A percentile compares a stretch with the other conserved stretches of the same genome.
These are phyloP conservation scores for Mesocricetus auratus DNA, from an alignment of 2,113 vertebrate species.

Conservation along the genomic window DNA sequence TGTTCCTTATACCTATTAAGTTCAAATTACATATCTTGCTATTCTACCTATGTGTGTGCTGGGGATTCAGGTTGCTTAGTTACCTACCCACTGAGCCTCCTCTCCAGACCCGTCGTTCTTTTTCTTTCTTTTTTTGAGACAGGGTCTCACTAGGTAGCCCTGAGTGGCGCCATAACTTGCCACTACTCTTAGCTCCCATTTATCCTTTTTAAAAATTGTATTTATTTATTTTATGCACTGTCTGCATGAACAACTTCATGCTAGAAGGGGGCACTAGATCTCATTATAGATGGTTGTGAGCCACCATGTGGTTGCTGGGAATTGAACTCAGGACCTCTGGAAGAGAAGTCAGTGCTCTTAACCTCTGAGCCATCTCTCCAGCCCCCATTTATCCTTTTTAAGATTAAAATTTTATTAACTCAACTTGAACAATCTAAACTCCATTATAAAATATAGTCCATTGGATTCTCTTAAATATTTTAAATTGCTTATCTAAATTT, in stretches of 20 bases:
- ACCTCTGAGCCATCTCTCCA: too few relatives aligned
- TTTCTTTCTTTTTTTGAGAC: background rate
- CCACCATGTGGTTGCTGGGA: too few relatives aligned
- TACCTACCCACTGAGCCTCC: background rate
- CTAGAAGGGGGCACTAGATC: too few relatives aligned
- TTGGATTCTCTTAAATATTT: constrained; percentile 30
- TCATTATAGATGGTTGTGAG: too few relatives aligned
- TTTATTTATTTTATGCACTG: too few relatives aligned
- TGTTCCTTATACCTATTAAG: constrained; percentile 11
- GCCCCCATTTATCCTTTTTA: background rate
- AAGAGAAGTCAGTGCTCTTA: too few relatives aligned
- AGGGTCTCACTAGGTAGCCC: background rate
- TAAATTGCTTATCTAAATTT: background rate
- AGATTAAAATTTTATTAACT: constrained; percentile 24
- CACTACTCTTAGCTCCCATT: background rate
- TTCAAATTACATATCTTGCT: constrained; percentile 28
- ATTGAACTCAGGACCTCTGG: too few relatives aligned
- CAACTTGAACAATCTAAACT: background rate
- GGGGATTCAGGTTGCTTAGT: background rate
- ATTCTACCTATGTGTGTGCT: background rate
- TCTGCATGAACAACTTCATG: too few relatives aligned
- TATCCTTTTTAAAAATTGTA: constrained; percentile 6
- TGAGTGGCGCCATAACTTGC: background rate
- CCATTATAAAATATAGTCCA: background rate
- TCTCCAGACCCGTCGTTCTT: background rate